Evolutionary conservation across 92 coral and sea anemone species (phyloP).

Genomic region (Porites cylindrica): DNA sequence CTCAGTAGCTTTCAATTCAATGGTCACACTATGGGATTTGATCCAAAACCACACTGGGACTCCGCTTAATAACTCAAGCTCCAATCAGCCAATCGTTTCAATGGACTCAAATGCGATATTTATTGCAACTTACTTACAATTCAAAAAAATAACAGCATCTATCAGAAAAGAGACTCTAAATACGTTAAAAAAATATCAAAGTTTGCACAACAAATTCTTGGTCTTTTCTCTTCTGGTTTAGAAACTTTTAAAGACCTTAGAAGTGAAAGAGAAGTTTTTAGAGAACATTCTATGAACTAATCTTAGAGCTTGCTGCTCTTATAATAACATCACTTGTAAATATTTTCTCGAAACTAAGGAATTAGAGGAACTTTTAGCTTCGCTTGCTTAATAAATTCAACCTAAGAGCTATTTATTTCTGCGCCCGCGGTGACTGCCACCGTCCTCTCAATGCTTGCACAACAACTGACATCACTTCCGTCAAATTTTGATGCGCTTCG

Average conservation of each 20-base stretch:
- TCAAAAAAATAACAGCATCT: neutral
- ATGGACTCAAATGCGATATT: neutral
- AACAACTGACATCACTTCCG: slow-evolving; percentile 72
- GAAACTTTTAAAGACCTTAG: neutral
- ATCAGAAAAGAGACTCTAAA: neutral
- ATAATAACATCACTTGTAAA: neutral
- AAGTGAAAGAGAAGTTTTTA: neutral
- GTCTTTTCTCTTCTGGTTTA: neutral
- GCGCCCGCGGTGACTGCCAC: slow-evolving; percentile 45
- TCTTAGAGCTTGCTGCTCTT: neutral
- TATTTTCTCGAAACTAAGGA: neutral
- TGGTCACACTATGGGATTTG: no score
- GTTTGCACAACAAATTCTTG: neutral
- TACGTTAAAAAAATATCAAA: neutral
- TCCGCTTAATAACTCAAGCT: no score
- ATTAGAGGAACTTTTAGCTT: neutral
- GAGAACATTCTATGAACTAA: neutral
- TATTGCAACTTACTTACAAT: slow-evolving; percentile 1
- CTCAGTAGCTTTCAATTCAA: no score
- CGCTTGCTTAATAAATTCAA: neutral
- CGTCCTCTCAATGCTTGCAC: slow-evolving; percentile 67
- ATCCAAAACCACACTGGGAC: no score
- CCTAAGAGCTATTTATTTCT: neutral
- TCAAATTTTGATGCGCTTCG: slow-evolving; percentile 74
- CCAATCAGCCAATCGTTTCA: no score